A percentile compares a stretch with the other conserved stretches of the same genome.
Conservation (phyloP, 2,888 invertebrate genomes). For the Anthrax anthrax region DNA sequence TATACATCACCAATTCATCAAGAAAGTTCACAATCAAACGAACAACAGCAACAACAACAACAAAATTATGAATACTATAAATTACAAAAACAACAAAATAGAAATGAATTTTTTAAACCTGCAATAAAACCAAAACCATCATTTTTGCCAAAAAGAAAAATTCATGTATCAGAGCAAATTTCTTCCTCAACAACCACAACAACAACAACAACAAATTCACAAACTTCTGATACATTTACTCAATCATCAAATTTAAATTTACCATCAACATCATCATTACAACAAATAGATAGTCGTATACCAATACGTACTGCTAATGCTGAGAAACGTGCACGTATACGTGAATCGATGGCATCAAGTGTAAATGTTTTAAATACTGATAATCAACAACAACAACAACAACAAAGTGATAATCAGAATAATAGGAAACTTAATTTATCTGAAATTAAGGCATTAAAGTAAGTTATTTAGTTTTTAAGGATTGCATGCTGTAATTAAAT, state of each 20-base stretch:
- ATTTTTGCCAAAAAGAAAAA: slow-evolving; percentile 31
- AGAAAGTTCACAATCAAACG: no score
- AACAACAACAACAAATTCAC: slow-evolving; percentile 16
- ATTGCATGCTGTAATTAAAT: no score
- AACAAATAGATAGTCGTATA: slow-evolving; percentile 26
- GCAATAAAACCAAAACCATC: slow-evolving; percentile 21
- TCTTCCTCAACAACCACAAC: slow-evolving; percentile 14
- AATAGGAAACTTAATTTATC: slow-evolving; percentile 7
- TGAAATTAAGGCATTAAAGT: slow-evolving; percentile 12
- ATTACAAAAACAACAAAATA: neutral
- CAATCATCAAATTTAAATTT: slow-evolving; percentile 3
- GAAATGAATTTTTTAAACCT: neutral
- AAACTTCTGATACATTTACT: slow-evolving; percentile 8
- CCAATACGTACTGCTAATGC: slow-evolving; percentile 32
- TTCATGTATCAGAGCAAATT: slow-evolving; percentile 15
- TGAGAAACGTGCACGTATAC: slow-evolving; percentile 25
- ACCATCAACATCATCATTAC: slow-evolving; percentile 9
- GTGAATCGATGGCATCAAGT: neutral
- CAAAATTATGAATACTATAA: no score
- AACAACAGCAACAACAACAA: no score
- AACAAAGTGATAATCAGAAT: neutral
- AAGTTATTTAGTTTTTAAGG: slow-evolving; percentile 8
- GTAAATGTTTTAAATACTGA: slow-evolving; percentile 13
- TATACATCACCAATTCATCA: no score
- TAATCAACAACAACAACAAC: slow-evolving; percentile 15